These are phyloP conservation scores for Microcebus lehilahytsara DNA, from an alignment of 2,113 vertebrate genomes.

Conservation along the genomic window DNA sequence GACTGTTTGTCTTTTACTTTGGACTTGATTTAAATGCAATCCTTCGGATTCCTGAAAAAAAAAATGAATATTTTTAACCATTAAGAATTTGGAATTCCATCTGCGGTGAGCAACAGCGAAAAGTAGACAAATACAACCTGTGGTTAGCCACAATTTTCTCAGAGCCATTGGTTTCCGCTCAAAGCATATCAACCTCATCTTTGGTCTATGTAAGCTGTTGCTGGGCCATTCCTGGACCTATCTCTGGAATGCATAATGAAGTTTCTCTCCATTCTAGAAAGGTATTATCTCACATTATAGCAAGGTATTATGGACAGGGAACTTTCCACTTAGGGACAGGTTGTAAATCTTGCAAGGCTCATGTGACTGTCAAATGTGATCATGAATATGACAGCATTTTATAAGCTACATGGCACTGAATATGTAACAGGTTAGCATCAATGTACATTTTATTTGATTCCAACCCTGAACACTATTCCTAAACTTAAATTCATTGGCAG, in stretches of 20 bases:
- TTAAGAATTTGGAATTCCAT: background rate
- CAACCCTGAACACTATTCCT: background rate
- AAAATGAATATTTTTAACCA: slow-evolving; percentile 7
- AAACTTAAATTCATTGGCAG: background rate
- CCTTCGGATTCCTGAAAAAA: slow-evolving; percentile 27
- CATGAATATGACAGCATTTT: background rate
- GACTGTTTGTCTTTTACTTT: background rate
- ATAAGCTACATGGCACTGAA: background rate
- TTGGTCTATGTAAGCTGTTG: background rate
- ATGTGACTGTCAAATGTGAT: background rate
- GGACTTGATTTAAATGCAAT: slow-evolving; percentile 5
- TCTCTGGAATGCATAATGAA: background rate
- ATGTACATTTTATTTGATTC: background rate
- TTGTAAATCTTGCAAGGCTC: background rate
- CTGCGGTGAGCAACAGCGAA: background rate
- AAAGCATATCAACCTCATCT: background rate
- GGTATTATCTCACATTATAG: background rate
- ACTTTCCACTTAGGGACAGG: background rate
- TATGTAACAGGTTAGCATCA: background rate
- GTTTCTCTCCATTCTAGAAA: background rate
- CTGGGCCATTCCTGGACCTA: background rate
- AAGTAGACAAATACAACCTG: background rate
- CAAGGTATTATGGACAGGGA: background rate
- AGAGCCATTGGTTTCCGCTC: background rate
- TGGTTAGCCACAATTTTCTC: background rate